Base-by-base conservation (phyloP, 2,888 invertebrate genomes). In the Drosophila sordidula region DNA sequence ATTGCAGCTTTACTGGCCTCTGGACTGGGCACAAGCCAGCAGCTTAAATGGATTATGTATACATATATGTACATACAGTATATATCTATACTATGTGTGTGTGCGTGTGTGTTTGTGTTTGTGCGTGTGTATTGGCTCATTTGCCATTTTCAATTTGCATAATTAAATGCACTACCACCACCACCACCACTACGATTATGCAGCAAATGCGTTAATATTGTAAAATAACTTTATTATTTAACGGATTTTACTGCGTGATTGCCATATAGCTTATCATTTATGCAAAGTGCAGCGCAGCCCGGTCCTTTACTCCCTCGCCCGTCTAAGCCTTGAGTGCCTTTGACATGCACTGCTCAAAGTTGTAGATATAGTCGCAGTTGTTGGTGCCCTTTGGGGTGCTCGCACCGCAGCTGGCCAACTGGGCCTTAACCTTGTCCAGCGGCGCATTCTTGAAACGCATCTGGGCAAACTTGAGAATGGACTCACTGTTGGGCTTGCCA, bases 141-240 rank as follows among this genome's bases (percentile, higher is more conserved):
- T 75, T 71, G 80, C 64, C 74, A 56, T 74, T 84, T 87, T 82
- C 87, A 77, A 84, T 82, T 87, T 82, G 87, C 81, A 82, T 87
- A 82, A 82, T 87, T 87, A 77, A 84, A 87, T 81, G 75, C 65
- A 18, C n/a, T n/a, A 70, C 62, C 69, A 68, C 57, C 50, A 57
- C 34, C 41, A 18, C 42, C 50, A 51, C 68, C 39, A 34, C 29
- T 14, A 34, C 59, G 66, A 75, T 87, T 78, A 81, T 81, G 69
- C 75, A 47, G 38, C 49, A 77, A 72, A 73, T 73, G 86, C 77
- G 68, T 86, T 86, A 82, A 82, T 88, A 80, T 80, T 68, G 75
- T 70, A 55, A 73, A 80, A 78, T 74, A 80, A 74, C 61, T 89
- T 80, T 87, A 85, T 85, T 85, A 74, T 76, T 86, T 73, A 61